Percentiles rank a stretch among this genome's conserved stretches.
phyloP scores from a whole-genome alignment of 2,113 vertebrate genomes.

The Datnioides undecimradiatus region DNA sequence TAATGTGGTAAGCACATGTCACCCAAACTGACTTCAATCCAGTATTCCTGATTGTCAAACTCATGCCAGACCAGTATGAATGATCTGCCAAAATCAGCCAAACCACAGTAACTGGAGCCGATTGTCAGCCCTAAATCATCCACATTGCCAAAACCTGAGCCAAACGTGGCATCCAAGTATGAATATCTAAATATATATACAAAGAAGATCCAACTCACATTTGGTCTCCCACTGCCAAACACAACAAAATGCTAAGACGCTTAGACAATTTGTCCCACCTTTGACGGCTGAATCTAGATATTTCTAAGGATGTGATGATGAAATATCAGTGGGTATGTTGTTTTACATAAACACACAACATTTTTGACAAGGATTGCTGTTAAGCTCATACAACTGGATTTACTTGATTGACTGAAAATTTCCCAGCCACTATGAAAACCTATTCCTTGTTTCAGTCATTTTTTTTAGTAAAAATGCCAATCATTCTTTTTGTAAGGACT shows the following conservation, averaged over 20 bases:
- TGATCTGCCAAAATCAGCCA: conserved; percentile 22
- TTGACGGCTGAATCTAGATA: background rate
- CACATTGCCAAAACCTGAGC: background rate
- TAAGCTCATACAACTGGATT: too few species aligned
- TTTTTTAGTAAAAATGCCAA: too few species aligned
- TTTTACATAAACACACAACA: background rate
- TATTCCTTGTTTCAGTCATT: too few species aligned
- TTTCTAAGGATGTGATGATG: background rate
- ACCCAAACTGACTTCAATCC: conserved; percentile 10
- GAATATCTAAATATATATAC: conserved; percentile 14
- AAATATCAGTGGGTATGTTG: too few species aligned
- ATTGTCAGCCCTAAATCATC: background rate
- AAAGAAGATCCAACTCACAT: background rate
- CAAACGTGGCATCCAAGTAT: conserved; percentile 10
- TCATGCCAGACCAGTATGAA: conserved; percentile 11
- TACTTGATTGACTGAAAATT: background rate
- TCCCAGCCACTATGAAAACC: background rate
- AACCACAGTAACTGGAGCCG: conserved; percentile 1
- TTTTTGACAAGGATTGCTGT: too few species aligned
- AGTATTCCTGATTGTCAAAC: background rate
- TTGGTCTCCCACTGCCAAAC: background rate
- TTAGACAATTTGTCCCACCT: conserved; percentile 10
- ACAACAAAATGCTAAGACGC: too few species aligned
- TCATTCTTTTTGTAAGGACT: too few species aligned
- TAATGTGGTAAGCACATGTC: background rate